Evolutionary conservation across 2,797 vertebrate genomes (phyloP), one percentile per base, ranked within the genome.

Genomic region (Ctenopoma multispine): DNA sequence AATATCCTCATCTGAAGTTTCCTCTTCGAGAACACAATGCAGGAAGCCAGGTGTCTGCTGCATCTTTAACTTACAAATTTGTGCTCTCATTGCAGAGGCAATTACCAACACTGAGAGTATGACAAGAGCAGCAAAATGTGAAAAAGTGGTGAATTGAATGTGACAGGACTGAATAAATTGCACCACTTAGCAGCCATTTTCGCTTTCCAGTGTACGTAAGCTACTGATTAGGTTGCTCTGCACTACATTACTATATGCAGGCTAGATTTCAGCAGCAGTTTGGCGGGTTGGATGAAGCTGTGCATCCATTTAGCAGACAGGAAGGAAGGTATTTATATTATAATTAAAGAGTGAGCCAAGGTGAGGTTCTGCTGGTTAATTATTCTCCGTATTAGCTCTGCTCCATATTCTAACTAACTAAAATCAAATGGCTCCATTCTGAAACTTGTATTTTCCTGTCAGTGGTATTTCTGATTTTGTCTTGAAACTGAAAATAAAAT

Each of bases 141-240:
- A 55, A 69, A 55, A 69, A 54, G 64, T 41, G 20, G 12, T 44
- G 57, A 77, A 84, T 72, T 56, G 65, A 77, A 81, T 79, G 55
- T 84, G 86, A 86, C 84, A 75, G 49, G 49, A 17, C 56, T 71
- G 78, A 77, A 82, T 76, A 73, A 82, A 85, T 51, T 72, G 72
- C 77, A 81, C 36, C 82, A 83, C 83, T 82, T 83, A 77, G 64
- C 57, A 79, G 72, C 61, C 53, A 21, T 76, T 79, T 51, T 64
- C 50, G 48, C 59, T 34, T 70, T 43, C 54, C n/a, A 4, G 34
- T 66, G 71, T 78, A 43, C 23, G 27, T n/a, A 63, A 56, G 68
- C 71, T 69, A 64, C 69, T 47, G 61, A 66, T 74, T 59, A 74
- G 73, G 75, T 63, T 60, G 49, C 76, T 68, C 76, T 8, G 63